Evolutionary conservation across 1,140 invertebrate species (phyloP), one percentile per base, ranked within the genome.

Genomic region (Holcopasites calliopsidis): DNA sequence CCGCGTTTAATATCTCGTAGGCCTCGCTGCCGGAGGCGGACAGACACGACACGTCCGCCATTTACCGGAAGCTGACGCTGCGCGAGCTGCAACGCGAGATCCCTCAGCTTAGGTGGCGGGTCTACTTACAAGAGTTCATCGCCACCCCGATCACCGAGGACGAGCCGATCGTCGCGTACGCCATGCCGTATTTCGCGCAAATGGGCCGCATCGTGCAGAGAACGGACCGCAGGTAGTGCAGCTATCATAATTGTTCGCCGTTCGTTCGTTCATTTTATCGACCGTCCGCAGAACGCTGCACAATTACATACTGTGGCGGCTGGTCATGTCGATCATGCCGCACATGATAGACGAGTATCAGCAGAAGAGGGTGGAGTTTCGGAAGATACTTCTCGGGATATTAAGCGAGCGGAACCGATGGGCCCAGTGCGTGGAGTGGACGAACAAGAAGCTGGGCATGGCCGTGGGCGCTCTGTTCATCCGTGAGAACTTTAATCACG

Each of bases 401-500:
- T 93, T 95, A 58, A 95, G 94, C 79, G 95, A 97, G 85, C 86
- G 95, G 35, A 94, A 94, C 76, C 93, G 96, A 66, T 97, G 96
- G 96, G 95, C 95, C 0, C 95, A 96, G 85, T 97, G 96, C 87
- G 95, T 97, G 0, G 96, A 97, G 79, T 96, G 95, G 95, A 96
- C 96, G 1, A 97, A 97, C 86, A 96, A 97, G 86, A 96, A 95
- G 88, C 89, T 97, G 44, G 96, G 96, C 21, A 96, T 97, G 93
- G 96, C 96, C 1, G 95, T 97, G 2, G 96, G 96, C 0, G 95
- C 95, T 0, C 92, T 97, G 1, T 97, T 97, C 85, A 96, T 97
- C 58, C 92, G 94, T 23, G 95, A 96, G 57, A 96, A 97, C 85
- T 97, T 97, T 88, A 96, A 97, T 89, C 95, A 95, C 65, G 94